phyloP scores from a whole-genome alignment of 2,113 vertebrate species.

The Antennarius striatus region DNA sequence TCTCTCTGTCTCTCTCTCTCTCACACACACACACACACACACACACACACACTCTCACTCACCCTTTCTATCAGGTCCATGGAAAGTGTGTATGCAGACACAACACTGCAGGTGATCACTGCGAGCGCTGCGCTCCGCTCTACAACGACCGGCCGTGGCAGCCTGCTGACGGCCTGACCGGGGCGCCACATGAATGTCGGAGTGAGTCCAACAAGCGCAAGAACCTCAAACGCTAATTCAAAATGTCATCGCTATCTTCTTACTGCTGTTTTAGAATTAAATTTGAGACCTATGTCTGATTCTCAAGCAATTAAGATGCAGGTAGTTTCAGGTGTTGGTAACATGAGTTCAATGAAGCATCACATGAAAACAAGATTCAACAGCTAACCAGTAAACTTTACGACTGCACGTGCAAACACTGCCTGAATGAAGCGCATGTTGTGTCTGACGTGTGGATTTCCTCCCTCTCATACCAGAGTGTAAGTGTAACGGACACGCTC shows the following conservation, averaged over 20 bases:
- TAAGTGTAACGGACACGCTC: constrained; percentile 92
- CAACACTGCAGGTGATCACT: constrained; percentile 93
- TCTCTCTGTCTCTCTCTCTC: background rate
- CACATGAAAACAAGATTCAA: background rate
- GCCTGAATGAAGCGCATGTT: background rate
- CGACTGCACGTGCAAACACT: background rate
- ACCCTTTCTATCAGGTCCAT: constrained; percentile 82
- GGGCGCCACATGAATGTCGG: constrained; percentile 88
- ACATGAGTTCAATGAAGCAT: too few relatives aligned
- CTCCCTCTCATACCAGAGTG: constrained; percentile 82
- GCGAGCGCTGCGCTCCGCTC: constrained; percentile 86
- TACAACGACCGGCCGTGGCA: constrained; percentile 95
- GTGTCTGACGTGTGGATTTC: background rate
- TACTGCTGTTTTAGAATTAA: background rate
- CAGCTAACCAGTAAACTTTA: background rate
- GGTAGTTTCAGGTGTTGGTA: background rate
- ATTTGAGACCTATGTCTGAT: background rate
- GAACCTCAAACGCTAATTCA: background rate
- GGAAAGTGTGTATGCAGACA: constrained; percentile 96
- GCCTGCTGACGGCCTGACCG: constrained; percentile 89
- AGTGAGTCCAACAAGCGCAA: constrained; percentile 82
- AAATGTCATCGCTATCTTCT: too few relatives aligned
- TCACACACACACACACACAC: too few relatives aligned
- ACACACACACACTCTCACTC: background rate
- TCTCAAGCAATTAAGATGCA: background rate